phyloP scores from a whole-genome alignment of 2,888 invertebrate species.

The Oxystoma pomonae region DNA sequence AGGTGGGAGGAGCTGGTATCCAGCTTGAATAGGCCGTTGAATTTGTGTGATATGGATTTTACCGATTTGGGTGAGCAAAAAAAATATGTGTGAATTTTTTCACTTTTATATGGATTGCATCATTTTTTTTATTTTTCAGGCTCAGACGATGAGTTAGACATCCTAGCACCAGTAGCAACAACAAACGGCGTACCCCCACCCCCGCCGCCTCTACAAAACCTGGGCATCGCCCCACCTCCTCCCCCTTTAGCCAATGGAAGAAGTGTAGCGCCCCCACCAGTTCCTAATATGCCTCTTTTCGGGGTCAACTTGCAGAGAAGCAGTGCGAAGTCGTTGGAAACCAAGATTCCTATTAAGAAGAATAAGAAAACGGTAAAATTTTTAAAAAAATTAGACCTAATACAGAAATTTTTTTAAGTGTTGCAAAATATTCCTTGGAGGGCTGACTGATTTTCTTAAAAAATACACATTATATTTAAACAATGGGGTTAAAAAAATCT shows the following conservation, averaged over 20 bases:
- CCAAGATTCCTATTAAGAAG: slow-evolving; percentile 59
- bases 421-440: too few species aligned
- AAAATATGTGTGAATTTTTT: not conserved
- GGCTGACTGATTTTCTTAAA: too few species aligned
- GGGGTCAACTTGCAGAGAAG: slow-evolving; percentile 38
- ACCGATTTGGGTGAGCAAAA: slow-evolving; percentile 64
- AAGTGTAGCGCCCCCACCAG: slow-evolving; percentile 43
- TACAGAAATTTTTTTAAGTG: too few species aligned
- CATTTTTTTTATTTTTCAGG: slow-evolving; percentile 38
- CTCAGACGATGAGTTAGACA: slow-evolving; percentile 81
- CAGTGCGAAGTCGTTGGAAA: slow-evolving; percentile 38
- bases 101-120: not conserved
- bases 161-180: slow-evolving; percentile 58
- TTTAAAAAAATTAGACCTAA: too few species aligned
- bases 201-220: slow-evolving; percentile 63
- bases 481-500: too few species aligned
- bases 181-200: slow-evolving; percentile 71
- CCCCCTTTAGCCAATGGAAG: slow-evolving; percentile 40
- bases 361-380: slow-evolving; percentile 93
- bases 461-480: too few species aligned
- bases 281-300: slow-evolving; percentile 51
- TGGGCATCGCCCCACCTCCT: slow-evolving; percentile 50
- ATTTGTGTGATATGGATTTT: slow-evolving; percentile 94
- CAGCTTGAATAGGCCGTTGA: slow-evolving; percentile 68
- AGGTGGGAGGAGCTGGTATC: slow-evolving; percentile 92